A percentile compares a stretch with the other conserved stretches of the same genome.
Conservation (phyloP, 1,140 invertebrate genomes). For the Rhagoletis pomonella region DNA sequence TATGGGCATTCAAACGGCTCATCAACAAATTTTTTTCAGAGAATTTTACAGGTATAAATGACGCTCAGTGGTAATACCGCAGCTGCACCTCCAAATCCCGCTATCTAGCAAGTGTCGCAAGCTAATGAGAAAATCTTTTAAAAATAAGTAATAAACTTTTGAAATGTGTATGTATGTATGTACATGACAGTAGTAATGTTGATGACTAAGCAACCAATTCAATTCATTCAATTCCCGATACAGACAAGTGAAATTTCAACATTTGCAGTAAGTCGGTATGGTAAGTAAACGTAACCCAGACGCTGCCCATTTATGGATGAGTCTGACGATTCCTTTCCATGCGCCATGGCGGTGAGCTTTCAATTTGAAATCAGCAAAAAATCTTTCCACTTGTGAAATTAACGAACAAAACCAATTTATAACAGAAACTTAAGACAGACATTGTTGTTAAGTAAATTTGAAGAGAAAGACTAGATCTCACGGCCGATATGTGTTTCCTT, state of each 20-base stretch:
- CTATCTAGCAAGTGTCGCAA: background rate
- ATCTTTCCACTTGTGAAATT: background rate
- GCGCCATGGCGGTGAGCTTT: background rate
- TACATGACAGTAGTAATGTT: background rate
- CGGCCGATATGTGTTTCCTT: background rate
- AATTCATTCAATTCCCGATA: background rate
- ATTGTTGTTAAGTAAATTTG: constrained; percentile 21
- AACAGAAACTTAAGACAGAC: constrained; percentile 15
- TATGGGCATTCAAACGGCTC: background rate
- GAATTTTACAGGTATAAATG: background rate
- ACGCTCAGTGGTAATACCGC: background rate
- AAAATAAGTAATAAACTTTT: no score
- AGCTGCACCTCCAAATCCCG: background rate
- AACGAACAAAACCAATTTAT: constrained; percentile 13
- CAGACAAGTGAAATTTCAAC: background rate
- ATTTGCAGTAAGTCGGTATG: background rate
- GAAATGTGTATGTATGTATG: background rate
- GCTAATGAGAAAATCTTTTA: constrained; percentile 19
- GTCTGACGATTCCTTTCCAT: background rate
- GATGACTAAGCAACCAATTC: constrained; percentile 25
- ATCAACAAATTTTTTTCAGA: background rate
- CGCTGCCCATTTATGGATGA: constrained; percentile 26
- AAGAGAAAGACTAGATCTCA: background rate
- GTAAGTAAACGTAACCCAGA: background rate
- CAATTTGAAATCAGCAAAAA: background rate